Conservation (phyloP, 2,113 vertebrate species). For the Rynchops niger region DNA sequence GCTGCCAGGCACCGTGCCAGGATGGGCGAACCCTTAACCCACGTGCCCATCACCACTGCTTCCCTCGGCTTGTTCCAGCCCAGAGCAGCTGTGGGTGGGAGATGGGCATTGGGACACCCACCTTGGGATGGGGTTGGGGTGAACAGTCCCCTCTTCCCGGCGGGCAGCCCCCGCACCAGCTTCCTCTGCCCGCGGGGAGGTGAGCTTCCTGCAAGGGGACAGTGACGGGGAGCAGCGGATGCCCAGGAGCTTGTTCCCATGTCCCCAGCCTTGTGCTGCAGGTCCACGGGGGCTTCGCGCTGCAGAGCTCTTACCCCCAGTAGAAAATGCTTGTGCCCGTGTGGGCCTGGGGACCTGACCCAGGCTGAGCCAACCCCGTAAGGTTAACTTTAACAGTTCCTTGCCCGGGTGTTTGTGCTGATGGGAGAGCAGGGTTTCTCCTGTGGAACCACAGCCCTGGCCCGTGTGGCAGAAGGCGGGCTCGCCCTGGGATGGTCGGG, state of each 20-base stretch:
- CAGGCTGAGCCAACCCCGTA: accelerated
- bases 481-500: background rate
- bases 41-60: background rate
- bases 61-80: background rate
- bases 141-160: background rate
- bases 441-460: background rate
- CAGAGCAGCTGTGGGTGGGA: accelerated
- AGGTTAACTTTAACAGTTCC: background rate
- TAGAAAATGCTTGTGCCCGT: background rate
- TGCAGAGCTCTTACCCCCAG: background rate
- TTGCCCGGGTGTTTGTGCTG: background rate
- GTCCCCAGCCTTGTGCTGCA: background rate
- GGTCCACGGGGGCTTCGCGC: accelerated
- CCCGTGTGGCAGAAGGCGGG: background rate
- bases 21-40: background rate
- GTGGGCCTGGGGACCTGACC: background rate
- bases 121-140: background rate
- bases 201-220: too few species aligned
- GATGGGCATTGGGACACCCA: accelerated
- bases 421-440: background rate
- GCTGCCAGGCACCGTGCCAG: background rate
- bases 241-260: accelerated
- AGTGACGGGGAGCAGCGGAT: background rate
- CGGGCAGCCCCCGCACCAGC: accelerated
- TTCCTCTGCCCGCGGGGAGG: background rate